These are phyloP conservation scores for Sesamia nonagrioides DNA, from an alignment of 1,140 invertebrate genomes.

Conservation along the genomic window DNA sequence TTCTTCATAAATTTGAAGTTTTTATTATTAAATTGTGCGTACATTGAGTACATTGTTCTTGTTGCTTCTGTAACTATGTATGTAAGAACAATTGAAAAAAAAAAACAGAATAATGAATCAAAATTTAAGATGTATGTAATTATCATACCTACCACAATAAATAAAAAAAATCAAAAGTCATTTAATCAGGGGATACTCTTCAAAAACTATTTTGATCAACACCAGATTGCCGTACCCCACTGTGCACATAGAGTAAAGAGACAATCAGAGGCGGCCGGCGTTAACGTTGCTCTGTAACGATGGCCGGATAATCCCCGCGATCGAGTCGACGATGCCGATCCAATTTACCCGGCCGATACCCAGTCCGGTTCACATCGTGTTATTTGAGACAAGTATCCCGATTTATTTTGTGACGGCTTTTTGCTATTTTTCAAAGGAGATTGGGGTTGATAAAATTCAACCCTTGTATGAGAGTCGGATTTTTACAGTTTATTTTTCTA, in stretches of 20 bases:
- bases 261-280: constrained; percentile 51
- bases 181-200: too few species aligned
- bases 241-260: constrained; percentile 48
- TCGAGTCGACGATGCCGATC: constrained; percentile 49
- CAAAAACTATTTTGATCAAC: neutral
- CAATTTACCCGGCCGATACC: constrained; percentile 48
- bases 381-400: constrained; percentile 47
- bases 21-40: too few species aligned
- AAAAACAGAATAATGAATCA: too few species aligned
- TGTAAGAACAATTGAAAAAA: too few species aligned
- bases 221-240: neutral
- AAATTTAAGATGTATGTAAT: too few species aligned
- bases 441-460: neutral
- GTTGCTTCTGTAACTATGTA: too few species aligned
- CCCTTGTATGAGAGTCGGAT: neutral
- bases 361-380: constrained; percentile 44
- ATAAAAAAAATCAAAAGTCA: too few species aligned
- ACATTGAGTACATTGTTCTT: too few species aligned
- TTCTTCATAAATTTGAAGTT: too few species aligned
- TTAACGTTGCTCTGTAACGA: constrained; percentile 51
- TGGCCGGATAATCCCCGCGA: constrained; percentile 46
- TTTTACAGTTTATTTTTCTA: neutral
- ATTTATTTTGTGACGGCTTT: constrained; percentile 21
- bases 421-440: constrained; percentile 1
- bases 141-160: too few species aligned